phyloP scores from a whole-genome alignment of 2,113 vertebrate genomes.

The Eonycteris spelaea region DNA sequence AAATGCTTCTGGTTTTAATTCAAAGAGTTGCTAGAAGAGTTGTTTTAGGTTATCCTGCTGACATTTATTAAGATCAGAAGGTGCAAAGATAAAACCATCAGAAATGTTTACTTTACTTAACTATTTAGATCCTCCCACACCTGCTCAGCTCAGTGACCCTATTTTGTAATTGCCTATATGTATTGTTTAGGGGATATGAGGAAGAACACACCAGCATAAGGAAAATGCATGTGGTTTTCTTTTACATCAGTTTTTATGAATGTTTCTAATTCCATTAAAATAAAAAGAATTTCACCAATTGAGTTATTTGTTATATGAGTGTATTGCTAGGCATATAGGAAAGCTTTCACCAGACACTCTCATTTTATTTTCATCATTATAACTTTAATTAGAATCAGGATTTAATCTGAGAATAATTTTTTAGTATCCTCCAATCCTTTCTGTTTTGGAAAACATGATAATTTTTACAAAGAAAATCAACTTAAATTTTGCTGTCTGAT shows the following conservation, averaged over 20 bases:
- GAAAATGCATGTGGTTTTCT: background rate
- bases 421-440: background rate
- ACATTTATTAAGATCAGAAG: conserved; percentile 62
- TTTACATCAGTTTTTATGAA: background rate
- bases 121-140: conserved; percentile 44
- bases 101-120: conserved; percentile 63
- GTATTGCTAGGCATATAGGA: background rate
- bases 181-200: conserved; percentile 7
- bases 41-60: conserved; percentile 65
- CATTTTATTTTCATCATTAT: conserved; percentile 17
- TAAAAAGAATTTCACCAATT: background rate
- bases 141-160: conserved; percentile 19
- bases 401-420: conserved; percentile 28
- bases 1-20: conserved; percentile 23
- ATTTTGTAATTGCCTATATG: conserved; percentile 23
- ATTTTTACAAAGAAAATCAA: background rate
- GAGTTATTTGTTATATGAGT: background rate
- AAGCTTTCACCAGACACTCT: background rate
- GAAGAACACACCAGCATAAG: background rate
- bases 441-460: conserved; percentile 15
- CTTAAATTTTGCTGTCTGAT: background rate
- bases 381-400: conserved; percentile 20
- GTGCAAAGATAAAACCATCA: conserved; percentile 37
- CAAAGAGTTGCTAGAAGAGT: conserved; percentile 14
- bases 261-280: background rate